Conservation (phyloP, 2,797 vertebrate genomes). For the Cossypha niveicapilla region DNA sequence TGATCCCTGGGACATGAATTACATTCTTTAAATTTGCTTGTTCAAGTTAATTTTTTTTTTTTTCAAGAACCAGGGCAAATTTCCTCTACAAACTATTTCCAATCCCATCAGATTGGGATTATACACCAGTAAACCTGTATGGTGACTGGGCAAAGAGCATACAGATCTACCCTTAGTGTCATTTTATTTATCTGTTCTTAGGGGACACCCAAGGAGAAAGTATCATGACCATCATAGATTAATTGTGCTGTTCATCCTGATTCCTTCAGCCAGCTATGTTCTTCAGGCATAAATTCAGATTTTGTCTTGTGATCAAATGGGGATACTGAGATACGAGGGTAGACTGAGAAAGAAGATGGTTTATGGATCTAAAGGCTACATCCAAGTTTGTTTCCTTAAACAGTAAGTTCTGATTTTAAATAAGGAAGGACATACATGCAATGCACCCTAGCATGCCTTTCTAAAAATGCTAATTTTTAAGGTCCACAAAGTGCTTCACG, state of each 20-base stretch:
- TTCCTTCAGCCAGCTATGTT: not conserved
- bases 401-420: not conserved
- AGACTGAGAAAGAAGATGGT: not conserved
- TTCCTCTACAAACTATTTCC: not conserved
- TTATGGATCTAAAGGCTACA: not conserved
- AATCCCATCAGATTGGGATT: not conserved
- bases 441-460: not conserved
- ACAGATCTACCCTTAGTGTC: not conserved
- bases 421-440: not conserved
- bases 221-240: not conserved
- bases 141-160: not conserved
- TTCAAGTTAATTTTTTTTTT: not conserved
- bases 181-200: not conserved
- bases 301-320: not conserved
- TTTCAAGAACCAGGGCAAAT: rapidly evolving
- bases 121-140: not conserved
- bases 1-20: not conserved
- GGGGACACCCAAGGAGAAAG: not conserved
- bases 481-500: not conserved
- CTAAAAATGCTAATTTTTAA: not conserved
- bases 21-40: not conserved
- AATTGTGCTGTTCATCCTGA: not conserved
- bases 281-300: not conserved
- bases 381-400: not conserved
- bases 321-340: not conserved